Base-by-base conservation (phyloP, 2,797 vertebrate species). In the Acrossocheilus wenchowensis region DNA sequence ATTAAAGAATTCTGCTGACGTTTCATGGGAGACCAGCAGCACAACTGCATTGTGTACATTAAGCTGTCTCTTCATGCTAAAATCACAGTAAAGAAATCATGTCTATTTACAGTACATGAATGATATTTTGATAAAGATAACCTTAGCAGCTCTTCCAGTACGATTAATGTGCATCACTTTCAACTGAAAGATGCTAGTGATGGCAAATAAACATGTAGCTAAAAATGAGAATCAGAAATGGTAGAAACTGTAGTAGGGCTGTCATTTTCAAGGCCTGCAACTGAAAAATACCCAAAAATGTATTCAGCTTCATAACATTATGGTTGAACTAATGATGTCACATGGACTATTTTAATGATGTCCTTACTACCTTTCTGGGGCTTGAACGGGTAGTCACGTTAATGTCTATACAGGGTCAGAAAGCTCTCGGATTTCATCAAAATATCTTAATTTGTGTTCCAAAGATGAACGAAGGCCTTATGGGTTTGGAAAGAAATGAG, bases 71-170 rank as follows among this genome's bases (percentile, higher is more conserved):
- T 88, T 74, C 6, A 85, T 79, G 86, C 72, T 81, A 78, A 90
- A 87, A 89, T 82, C 74, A 84, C 66, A 84, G 73, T 36, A n/a
- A 34, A 88, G 75, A 89, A 90, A 89, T 83, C 66, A 78, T 89
- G 87, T 89, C 82, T 82, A 87, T 90, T 92, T 91, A 89, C 73
- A 88, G 84, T 86, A 71, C 48, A 71, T 57, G 52, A 73, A 88
- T 87, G 72, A 78, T 90, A 88, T 91, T 91, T 88, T 89, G 86
- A 89, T 87, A 91, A 88, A 75, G 71, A 80, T 85, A 88, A 87
- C 85, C 57, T 89, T 86, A 43, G 30, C 39, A 66, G 75, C 54
- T 87, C 64, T 85, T 26, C 80, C 60, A 75, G 82, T 15, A 45
- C 30, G 41, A 88, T 84, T 86, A 30, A 87, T 90, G 77, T 64